Conservation (phyloP, 2,888 invertebrate species). For the Pelosia muscerda region DNA sequence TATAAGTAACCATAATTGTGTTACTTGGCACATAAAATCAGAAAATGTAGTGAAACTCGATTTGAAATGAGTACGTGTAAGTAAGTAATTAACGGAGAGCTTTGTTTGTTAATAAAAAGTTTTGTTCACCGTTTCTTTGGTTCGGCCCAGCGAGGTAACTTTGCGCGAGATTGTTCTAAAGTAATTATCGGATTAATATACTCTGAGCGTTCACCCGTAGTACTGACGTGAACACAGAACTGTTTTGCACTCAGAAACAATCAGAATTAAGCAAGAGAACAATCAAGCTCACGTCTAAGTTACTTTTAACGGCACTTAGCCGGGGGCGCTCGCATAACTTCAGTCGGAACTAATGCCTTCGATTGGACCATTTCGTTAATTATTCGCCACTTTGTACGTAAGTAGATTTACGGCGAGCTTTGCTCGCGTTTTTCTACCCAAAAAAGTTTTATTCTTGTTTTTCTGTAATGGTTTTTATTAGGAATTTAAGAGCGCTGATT, state of each 20-base stretch:
- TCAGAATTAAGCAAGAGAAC: slow-evolving; percentile 83
- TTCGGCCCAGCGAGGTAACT: slow-evolving; percentile 69
- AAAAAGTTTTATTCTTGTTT: slow-evolving; percentile 67
- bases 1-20: slow-evolving; percentile 44
- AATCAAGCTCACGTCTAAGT: slow-evolving; percentile 84
- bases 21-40: slow-evolving; percentile 43
- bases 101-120: slow-evolving; percentile 79
- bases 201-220: slow-evolving; percentile 72
- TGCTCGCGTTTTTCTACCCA: slow-evolving; percentile 69
- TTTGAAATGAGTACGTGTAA: slow-evolving; percentile 59
- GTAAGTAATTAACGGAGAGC: slow-evolving; percentile 73
- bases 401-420: slow-evolving; percentile 84
- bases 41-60: slow-evolving; percentile 42
- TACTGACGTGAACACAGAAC: slow-evolving; percentile 76
- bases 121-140: slow-evolving; percentile 68
- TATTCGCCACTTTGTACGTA: slow-evolving; percentile 86
- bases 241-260: slow-evolving; percentile 82
- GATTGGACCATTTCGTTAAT: slow-evolving; percentile 87
- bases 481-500: slow-evolving; percentile 70
- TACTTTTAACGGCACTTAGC: slow-evolving; percentile 86
- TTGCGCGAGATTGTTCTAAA: slow-evolving; percentile 82
- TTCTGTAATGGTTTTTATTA: slow-evolving; percentile 73
- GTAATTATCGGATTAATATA: slow-evolving; percentile 86
- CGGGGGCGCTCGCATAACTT: slow-evolving; percentile 79
- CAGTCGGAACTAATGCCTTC: slow-evolving; percentile 82